Conservation (phyloP, 2,888 invertebrate species). For the Theodoxus fluviatilis region DNA sequence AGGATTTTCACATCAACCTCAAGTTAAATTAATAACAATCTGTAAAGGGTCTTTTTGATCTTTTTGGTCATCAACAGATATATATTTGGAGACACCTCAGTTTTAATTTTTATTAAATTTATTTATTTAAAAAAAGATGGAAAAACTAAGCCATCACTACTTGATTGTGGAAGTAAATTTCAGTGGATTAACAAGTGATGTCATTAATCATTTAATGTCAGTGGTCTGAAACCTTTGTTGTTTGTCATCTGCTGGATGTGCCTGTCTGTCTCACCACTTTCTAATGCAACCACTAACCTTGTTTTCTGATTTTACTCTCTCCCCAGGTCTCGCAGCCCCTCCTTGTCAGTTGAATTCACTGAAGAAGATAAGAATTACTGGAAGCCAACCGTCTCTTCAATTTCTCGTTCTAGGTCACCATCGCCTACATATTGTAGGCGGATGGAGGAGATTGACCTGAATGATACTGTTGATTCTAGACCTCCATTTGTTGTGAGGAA, state of each 20-base stretch:
- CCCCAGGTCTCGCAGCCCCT: constrained; percentile 34
- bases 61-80: too few relatives aligned
- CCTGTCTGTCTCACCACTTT: neutral
- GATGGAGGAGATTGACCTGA: constrained; percentile 39
- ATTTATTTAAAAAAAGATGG: too few relatives aligned
- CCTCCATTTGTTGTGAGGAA: constrained; percentile 57
- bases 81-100: too few relatives aligned
- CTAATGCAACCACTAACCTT: neutral
- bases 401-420: constrained; percentile 59
- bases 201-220: neutral
- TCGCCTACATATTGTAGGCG: constrained; percentile 44
- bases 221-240: neutral
- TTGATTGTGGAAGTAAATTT: too few relatives aligned
- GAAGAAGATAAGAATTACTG: constrained; percentile 39
- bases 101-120: too few relatives aligned
- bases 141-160: too few relatives aligned
- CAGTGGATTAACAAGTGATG: too few relatives aligned
- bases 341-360: constrained; percentile 34
- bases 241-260: too few relatives aligned
- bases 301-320: constrained; percentile 22
- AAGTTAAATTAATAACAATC: too few relatives aligned
- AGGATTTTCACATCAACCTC: too few relatives aligned
- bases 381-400: constrained; percentile 49
- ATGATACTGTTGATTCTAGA: constrained; percentile 36
- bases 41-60: too few relatives aligned